Base-by-base conservation (phyloP, 2,797 vertebrate genomes). In the Schizopygopsis pylzovi region DNA sequence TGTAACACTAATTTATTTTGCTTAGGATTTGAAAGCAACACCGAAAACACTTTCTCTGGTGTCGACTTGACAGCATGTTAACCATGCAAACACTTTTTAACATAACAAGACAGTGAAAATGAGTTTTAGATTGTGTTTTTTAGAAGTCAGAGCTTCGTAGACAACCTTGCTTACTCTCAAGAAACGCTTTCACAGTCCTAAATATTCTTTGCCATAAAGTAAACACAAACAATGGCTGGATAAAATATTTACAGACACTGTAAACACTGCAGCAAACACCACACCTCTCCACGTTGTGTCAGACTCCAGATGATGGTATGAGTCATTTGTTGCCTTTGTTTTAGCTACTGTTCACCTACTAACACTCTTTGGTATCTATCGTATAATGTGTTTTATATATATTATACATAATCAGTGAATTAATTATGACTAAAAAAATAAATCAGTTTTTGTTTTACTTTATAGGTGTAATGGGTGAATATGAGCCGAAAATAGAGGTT, bases 401-500 rank as follows among this genome's bases (percentile, higher is more conserved):
- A 49, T 83, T 47, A 39, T n/a, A 37, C 70, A 33, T 73, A 33
- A 59, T 22, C 18, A 22, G 56, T 43, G 43, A 73, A 92, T 94
- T 90, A 94, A n/a, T n/a, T n/a, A n/a, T n/a, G n/a, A n/a, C n/a
- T n/a, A n/a, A n/a, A n/a, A n/a, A n/a, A n/a, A n/a, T n/a, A n/a
- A n/a, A n/a, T n/a, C n/a, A n/a, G n/a, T n/a, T 43, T 92, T 90
- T 87, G 90, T 88, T 92, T 92, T 83, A 59, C 87, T 89, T 80
- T 79, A 1, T 81, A 99, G 98, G 98, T 91, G 95, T 96, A 88
- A 99, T 99, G 98, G 97, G 97, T 52, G 97, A 99, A 94, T 99
- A 99, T 12, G 98, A 99, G 93, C 98, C 98, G n/a, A 99, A 99
- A 96, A 99, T 99, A 95, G 98, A 99, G 96, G 97, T 99, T 93